A percentile compares a stretch with the other conserved stretches of the same genome.
Evolutionary conservation across 2,113 vertebrate genomes (phyloP).

Genomic region (Oreochromis niloticus): DNA sequence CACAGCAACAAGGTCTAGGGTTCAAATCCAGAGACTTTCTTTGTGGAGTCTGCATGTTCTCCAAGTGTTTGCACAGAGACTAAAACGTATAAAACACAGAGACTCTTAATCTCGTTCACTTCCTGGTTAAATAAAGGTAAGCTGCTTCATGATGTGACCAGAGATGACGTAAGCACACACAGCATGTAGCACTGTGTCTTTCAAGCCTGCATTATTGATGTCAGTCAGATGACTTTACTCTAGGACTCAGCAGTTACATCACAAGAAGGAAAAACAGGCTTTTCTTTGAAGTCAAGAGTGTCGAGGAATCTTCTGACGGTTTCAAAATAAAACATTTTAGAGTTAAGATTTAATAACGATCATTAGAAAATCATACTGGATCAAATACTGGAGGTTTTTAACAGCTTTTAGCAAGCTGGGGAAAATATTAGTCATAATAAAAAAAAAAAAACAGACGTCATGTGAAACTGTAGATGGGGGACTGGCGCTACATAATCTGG

Average conservation of each 20-base stretch:
- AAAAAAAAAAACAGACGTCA: background rate
- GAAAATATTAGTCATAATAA: background rate
- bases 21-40: background rate
- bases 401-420: background rate
- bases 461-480: background rate
- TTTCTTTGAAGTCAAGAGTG: background rate
- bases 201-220: slow-evolving; percentile 13
- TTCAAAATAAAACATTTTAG: background rate
- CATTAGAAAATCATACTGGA: background rate
- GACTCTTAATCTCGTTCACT: background rate
- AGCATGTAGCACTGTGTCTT: background rate
- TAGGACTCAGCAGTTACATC: background rate
- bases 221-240: slow-evolving; percentile 1
- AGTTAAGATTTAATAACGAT: background rate
- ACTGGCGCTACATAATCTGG: slow-evolving; percentile 4
- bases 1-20: background rate
- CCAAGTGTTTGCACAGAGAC: background rate
- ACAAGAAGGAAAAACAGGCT: background rate
- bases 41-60: background rate
- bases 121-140: background rate
- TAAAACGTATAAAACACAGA: background rate
- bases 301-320: background rate
- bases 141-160: background rate
- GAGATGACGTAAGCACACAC: background rate
- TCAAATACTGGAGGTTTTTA: background rate